phyloP scores from a whole-genome alignment of 64 coral and sea anemone species.

The Montipora sp. region DNA sequence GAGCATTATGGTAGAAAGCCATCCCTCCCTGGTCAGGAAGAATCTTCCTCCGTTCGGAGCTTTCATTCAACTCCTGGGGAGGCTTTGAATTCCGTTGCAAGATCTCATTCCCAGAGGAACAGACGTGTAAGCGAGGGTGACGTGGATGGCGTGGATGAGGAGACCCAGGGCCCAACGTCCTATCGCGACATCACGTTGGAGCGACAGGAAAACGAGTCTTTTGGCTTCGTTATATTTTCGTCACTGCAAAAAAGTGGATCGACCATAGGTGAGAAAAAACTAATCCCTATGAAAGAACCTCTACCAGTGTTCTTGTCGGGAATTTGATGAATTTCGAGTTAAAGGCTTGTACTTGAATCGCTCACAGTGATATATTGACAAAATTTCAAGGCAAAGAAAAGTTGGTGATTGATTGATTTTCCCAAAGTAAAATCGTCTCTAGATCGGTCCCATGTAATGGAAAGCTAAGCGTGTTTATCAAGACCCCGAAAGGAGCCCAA shows the following conservation, averaged over 20 bases:
- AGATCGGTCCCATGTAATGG: too few species aligned
- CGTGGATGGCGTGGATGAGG: background rate
- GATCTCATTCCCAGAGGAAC: conserved; percentile 49
- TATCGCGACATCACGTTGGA: conserved; percentile 81
- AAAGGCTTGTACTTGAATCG: too few species aligned
- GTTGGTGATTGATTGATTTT: too few species aligned
- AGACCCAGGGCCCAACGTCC: conserved; percentile 60
- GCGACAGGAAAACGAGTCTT: conserved; percentile 77
- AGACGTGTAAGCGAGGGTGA: conserved; percentile 85
- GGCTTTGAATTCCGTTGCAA: background rate
- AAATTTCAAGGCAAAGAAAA: too few species aligned
- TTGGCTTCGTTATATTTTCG: conserved; percentile 95
- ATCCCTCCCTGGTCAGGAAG: conserved; percentile 1
- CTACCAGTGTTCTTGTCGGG: too few species aligned
- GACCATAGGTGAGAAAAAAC: conserved; percentile 70
- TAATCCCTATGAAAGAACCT: too few species aligned
- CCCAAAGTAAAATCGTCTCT: too few species aligned
- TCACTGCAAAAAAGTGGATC: conserved; percentile 91
- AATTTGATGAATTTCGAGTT: too few species aligned
- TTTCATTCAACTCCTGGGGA: conserved; percentile 43
- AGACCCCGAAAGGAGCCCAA: too few species aligned
- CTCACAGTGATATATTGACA: too few species aligned
- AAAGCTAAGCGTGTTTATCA: too few species aligned
- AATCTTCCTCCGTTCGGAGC: conserved; percentile 23
- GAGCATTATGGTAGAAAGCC: conserved; percentile 16